Conservation (phyloP, 2,888 invertebrate species). For the Perizoma flavofasciatum region DNA sequence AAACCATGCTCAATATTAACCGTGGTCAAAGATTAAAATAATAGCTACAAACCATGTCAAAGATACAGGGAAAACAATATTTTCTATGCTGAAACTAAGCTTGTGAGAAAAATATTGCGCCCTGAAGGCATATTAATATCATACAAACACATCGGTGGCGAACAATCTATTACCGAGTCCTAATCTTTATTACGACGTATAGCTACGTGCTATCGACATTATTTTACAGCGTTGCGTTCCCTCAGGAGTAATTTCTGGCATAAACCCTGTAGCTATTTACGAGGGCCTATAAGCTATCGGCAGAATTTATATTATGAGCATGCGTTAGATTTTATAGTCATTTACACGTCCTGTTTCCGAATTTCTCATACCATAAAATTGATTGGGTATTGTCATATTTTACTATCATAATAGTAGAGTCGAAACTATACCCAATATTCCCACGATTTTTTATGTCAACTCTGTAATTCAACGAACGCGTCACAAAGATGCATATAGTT, state of each 20-base stretch:
- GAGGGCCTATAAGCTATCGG: slow-evolving; percentile 69
- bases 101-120: slow-evolving; percentile 44
- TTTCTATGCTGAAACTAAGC: slow-evolving; percentile 28
- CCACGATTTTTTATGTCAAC: too few species aligned
- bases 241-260: slow-evolving; percentile 64
- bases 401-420: slow-evolving; percentile 4
- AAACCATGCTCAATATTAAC: slow-evolving; percentile 34
- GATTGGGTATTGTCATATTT: slow-evolving; percentile 22
- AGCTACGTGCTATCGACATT: slow-evolving; percentile 52
- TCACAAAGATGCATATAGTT: too few species aligned
- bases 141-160: slow-evolving; percentile 40
- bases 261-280: slow-evolving; percentile 64
- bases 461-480: too few species aligned
- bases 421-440: too few species aligned
- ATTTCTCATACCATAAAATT: slow-evolving; percentile 30
- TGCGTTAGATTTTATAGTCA: slow-evolving; percentile 44
- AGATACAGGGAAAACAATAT: slow-evolving; percentile 5
- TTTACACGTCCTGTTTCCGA: slow-evolving; percentile 30
- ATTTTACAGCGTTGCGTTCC: slow-evolving; percentile 60
- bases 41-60: not conserved
- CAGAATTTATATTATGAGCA: slow-evolving; percentile 61
- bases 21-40: slow-evolving; percentile 9
- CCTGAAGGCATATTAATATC: slow-evolving; percentile 54
- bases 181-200: slow-evolving; percentile 66
- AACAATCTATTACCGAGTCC: slow-evolving; percentile 55